Evolutionary conservation across 2,888 invertebrate species (phyloP).

Genomic region (Agrochola circellaris): DNA sequence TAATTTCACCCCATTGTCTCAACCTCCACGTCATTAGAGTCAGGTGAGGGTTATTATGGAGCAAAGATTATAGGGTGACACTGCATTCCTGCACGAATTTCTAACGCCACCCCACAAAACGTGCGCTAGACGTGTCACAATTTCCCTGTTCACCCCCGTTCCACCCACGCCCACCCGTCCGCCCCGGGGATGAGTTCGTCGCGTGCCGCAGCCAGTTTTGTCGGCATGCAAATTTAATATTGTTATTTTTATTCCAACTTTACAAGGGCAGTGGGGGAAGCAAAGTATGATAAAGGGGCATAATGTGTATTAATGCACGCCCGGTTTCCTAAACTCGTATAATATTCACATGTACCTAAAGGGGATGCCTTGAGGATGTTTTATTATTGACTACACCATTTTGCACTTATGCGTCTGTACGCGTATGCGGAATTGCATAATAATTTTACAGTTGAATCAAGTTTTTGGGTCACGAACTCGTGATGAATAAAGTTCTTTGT

Average conservation of each 20-base stretch:
- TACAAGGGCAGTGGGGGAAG: conserved; percentile 88
- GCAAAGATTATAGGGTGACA: conserved; percentile 78
- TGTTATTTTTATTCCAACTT: conserved; percentile 87
- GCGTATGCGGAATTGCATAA: conserved; percentile 53
- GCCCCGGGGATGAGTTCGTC: conserved; percentile 62
- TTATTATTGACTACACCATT: conserved; percentile 67
- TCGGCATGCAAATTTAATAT: conserved; percentile 88
- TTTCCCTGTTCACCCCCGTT: conserved; percentile 67
- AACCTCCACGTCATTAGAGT: conserved; percentile 62
- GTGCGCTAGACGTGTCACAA: conserved; percentile 77
- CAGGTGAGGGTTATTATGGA: conserved; percentile 71
- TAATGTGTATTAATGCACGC: conserved; percentile 68
- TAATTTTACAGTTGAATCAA: conserved; percentile 52
- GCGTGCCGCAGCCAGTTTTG: conserved; percentile 79
- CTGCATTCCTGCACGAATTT: conserved; percentile 85
- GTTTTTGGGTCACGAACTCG: conserved; percentile 54
- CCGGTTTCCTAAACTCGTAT: conserved; percentile 67
- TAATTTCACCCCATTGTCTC: conserved; percentile 58
- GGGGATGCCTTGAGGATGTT: conserved; percentile 61
- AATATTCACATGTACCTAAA: conserved; percentile 62
- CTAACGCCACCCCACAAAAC: conserved; percentile 71
- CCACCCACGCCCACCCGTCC: conserved; percentile 47
- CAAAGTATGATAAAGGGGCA: conserved; percentile 80
- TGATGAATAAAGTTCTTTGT: conserved; percentile 44
- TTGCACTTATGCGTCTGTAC: conserved; percentile 57